A percentile compares a stretch with the other conserved stretches of the same genome.
Evolutionary conservation across 2,888 invertebrate genomes (phyloP).

Genomic region (Eupithecia abbreviata): DNA sequence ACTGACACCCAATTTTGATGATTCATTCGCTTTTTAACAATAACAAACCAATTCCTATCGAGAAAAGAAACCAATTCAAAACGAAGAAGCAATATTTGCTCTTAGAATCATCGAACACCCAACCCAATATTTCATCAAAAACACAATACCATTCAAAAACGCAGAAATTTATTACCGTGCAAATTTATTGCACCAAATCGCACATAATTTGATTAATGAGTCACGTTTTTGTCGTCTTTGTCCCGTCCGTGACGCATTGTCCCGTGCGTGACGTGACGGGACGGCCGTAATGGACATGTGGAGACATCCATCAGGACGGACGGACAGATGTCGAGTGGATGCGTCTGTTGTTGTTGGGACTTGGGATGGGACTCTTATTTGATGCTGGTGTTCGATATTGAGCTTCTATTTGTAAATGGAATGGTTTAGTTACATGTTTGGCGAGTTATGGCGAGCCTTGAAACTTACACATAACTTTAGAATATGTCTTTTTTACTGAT

Average conservation of each 20-base stretch:
- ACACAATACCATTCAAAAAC: constrained; percentile 42
- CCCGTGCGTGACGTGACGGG: constrained; percentile 22
- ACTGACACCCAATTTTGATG: background rate
- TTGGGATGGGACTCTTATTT: constrained; percentile 2
- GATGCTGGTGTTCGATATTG: background rate
- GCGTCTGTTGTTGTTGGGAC: background rate
- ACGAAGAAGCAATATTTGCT: constrained; percentile 22
- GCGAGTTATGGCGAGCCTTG: background rate
- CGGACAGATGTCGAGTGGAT: constrained; percentile 49
- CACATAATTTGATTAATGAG: constrained; percentile 77
- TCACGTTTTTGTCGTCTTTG: constrained; percentile 56
- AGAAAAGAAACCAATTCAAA: constrained; percentile 11
- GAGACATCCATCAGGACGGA: constrained; percentile 55
- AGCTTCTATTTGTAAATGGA: background rate
- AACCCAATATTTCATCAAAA: constrained; percentile 40
- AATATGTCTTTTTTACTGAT: no score
- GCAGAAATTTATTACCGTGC: constrained; percentile 53
- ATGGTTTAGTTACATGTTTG: background rate
- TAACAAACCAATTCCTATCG: background rate
- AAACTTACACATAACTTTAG: background rate
- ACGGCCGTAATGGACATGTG: constrained; percentile 78
- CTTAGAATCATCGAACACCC: constrained; percentile 15
- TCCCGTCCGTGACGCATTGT: constrained; percentile 28
- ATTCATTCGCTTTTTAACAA: background rate
- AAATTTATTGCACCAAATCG: constrained; percentile 63